Base-by-base conservation (phyloP, 2,888 invertebrate genomes). In the Oegoconia quadripuncta region DNA sequence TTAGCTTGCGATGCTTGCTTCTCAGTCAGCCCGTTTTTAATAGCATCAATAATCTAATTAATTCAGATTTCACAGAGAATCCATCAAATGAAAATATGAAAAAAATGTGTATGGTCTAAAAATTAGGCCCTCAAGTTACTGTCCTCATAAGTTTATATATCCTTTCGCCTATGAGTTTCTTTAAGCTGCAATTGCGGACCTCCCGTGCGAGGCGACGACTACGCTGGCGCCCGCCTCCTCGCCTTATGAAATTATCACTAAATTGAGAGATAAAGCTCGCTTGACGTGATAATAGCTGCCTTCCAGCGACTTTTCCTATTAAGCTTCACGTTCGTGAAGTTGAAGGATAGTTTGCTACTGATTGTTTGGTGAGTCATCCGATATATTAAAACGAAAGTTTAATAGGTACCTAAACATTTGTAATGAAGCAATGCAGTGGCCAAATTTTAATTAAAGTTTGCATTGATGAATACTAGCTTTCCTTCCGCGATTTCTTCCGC, bases 231-330 rank as follows among this genome's bases (percentile, higher is more conserved):
- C 72, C 45, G 42, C 49, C 64, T 52, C 41, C 55, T 55, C 44
- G 64, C 55, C 60, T 77, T 75, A 78, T 77, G 74, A 75, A 83
- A 79, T 80, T 76, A 83, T 77, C 77, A 70, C 72, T 71, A 72
- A 79, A 82, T 82, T 83, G 78, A 83, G 83, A 76, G 74, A 80
- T 81, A 83, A 80, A 75, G 61, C 66, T 68, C 50, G 60, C 62
- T 66, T 73, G 81, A 82, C 78, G 71, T 61, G 73, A 68, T 81
- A 82, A 82, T 82, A 67, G 60, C 63, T 50, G 58, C 71, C 62
- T n/a, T 57, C 58, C 55, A 59, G 72, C 60, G 42, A 54, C 55
- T 56, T 72, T 61, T 68, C 72, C 76, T 79, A 78, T 77, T 78
- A 73, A 63, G 63, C 55, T 43, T 44, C 26, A 11, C 27, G 18